Conservation (phyloP, 2,797 vertebrate species). For the Notamacropus eugenii region DNA sequence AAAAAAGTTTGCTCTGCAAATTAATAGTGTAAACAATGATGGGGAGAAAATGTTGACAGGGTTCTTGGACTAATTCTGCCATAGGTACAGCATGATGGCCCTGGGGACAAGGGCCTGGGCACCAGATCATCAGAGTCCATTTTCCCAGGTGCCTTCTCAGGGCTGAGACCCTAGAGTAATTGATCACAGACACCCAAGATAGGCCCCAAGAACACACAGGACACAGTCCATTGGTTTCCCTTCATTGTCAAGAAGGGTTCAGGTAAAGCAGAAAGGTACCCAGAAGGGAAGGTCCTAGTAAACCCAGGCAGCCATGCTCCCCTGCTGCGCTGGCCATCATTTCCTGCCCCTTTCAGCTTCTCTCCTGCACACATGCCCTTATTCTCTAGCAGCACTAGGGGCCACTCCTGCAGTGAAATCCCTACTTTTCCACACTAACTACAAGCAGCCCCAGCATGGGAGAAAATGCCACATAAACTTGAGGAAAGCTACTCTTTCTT, state of each 20-base stretch:
- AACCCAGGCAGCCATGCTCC: neutral
- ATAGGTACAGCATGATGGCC: neutral
- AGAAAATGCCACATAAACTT: neutral
- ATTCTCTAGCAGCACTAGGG: neutral
- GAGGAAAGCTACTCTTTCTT: neutral
- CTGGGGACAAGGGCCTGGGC: neutral
- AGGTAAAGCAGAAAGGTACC: neutral
- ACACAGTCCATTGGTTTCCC: neutral
- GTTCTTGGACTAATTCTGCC: neutral
- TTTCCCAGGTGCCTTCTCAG: neutral
- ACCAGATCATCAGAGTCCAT: neutral
- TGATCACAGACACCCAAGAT: neutral
- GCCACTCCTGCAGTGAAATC: neutral
- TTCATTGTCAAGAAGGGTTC: neutral
- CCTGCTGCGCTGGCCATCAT: neutral
- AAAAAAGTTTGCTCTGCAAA: neutral
- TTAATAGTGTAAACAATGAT: neutral
- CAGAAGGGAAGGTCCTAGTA: neutral
- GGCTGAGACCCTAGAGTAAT: neutral
- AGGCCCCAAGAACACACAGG: neutral
- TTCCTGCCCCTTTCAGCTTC: neutral
- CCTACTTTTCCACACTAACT: neutral
- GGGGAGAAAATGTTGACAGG: neutral
- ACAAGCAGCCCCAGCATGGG: neutral
- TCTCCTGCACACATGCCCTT: neutral